These are phyloP conservation scores for Agriotes lineatus DNA, from an alignment of 2,888 invertebrate genomes.

Conservation along the genomic window DNA sequence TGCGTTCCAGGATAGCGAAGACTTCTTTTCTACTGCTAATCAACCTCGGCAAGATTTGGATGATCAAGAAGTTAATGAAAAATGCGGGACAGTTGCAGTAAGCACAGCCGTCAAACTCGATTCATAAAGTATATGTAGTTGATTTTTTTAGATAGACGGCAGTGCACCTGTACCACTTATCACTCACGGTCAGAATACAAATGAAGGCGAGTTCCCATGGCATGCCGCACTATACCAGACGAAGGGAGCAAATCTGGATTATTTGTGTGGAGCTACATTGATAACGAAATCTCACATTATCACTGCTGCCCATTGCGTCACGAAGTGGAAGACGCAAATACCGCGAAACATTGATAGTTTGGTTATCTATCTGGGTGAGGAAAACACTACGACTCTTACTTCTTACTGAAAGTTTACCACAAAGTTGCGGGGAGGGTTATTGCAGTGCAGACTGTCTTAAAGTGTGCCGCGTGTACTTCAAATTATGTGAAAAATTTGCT, in stretches of 20 bases:
- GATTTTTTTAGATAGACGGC: too few species aligned
- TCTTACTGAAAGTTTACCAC: too few species aligned
- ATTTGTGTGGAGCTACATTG: slow-evolving; percentile 61
- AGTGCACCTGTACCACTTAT: slow-evolving; percentile 71
- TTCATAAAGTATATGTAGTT: slow-evolving; percentile 65
- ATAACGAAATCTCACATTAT: slow-evolving; percentile 57
- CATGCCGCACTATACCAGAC: slow-evolving; percentile 75
- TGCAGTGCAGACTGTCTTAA: too few species aligned
- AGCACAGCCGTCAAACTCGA: slow-evolving; percentile 59
- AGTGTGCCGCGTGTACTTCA: too few species aligned
- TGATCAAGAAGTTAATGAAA: slow-evolving; percentile 27
- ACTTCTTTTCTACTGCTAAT: slow-evolving; percentile 46
- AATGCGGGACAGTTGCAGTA: slow-evolving; percentile 61
- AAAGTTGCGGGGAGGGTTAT: too few species aligned
- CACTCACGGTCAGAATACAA: slow-evolving; percentile 71
- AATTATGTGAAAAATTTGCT: too few species aligned
- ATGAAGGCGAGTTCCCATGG: slow-evolving; percentile 78
- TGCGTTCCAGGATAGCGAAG: too few species aligned
- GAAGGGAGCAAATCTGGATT: slow-evolving; percentile 58
- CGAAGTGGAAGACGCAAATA: slow-evolving; percentile 52
- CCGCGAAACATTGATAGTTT: slow-evolving; percentile 55
- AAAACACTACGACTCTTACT: too few species aligned
- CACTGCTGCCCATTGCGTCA: slow-evolving; percentile 64
- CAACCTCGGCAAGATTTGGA: background rate
- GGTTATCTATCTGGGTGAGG: slow-evolving; percentile 58